phyloP scores from a whole-genome alignment of 92 coral and sea anemone species.

The Porites evermanni region DNA sequence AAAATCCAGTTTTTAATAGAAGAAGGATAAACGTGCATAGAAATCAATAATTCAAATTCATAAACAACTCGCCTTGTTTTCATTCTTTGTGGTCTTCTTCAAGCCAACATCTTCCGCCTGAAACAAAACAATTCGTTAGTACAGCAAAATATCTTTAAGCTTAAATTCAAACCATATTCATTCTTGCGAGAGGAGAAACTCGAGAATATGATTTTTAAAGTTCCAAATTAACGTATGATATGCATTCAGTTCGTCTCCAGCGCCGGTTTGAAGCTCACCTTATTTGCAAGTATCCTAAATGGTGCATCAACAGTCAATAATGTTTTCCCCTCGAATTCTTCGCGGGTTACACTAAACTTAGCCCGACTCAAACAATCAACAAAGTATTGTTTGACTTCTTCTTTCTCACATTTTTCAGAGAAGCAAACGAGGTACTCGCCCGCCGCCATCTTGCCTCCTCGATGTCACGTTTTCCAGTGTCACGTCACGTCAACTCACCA shows the following conservation, averaged over 20 bases:
- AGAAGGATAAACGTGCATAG: neutral
- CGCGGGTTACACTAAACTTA: slow-evolving; percentile 59
- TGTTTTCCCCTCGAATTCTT: slow-evolving; percentile 76
- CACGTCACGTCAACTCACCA: neutral
- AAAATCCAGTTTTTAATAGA: neutral
- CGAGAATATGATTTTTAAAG: no score
- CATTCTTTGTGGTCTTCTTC: slow-evolving; percentile 64
- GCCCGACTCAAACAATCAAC: slow-evolving; percentile 70
- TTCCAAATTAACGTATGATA: no score
- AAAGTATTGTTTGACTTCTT: slow-evolving; percentile 77
- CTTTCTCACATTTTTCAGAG: slow-evolving; percentile 77
- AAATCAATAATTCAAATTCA: neutral
- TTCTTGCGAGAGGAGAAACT: no score
- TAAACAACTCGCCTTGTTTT: slow-evolving; percentile 42
- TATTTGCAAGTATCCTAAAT: slow-evolving; percentile 72
- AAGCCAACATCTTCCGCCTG: slow-evolving; percentile 89
- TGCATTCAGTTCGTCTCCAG: no score
- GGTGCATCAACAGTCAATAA: slow-evolving; percentile 72
- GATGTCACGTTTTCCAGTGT: slow-evolving; percentile 17
- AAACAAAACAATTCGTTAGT: slow-evolving; percentile 1
- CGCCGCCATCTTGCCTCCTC: slow-evolving; percentile 16
- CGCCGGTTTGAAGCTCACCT: slow-evolving; percentile 50
- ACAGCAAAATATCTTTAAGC: neutral
- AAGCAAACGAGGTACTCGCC: slow-evolving; percentile 71
- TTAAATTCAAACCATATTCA: neutral